phyloP scores from a whole-genome alignment of 2,888 invertebrate species.

The Hemaris fuciformis region DNA sequence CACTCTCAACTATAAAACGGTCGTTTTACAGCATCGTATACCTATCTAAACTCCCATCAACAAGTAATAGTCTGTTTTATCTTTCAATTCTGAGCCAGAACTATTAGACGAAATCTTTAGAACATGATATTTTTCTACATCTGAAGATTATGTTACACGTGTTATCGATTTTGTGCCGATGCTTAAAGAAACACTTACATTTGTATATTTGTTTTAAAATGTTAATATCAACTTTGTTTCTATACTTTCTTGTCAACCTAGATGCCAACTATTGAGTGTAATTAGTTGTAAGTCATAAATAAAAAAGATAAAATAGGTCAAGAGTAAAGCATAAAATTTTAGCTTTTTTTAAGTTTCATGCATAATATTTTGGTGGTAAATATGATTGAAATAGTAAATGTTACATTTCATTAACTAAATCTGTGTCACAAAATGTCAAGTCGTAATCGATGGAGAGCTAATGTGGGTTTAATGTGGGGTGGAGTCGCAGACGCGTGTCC shows the following conservation, averaged over 20 bases:
- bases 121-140: neutral
- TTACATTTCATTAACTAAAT: conserved; percentile 23
- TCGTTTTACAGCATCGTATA: conserved; percentile 5
- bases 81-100: conserved; percentile 1
- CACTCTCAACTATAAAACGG: conserved; percentile 5
- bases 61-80: conserved; percentile 3
- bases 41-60: conserved; percentile 12
- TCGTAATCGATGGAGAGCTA: conserved; percentile 67
- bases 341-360: neutral
- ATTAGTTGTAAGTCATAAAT: neutral
- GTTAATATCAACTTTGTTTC: neutral
- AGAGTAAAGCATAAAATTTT: no score
- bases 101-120: neutral
- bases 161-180: neutral
- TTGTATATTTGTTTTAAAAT: neutral
- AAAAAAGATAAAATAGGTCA: no score
- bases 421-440: conserved; percentile 52
- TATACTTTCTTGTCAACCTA: neutral
- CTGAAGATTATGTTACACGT: neutral
- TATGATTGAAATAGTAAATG: neutral
- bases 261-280: neutral
- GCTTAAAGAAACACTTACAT: neutral
- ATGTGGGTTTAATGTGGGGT: conserved; percentile 71
- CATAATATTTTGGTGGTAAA: neutral
- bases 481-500: conserved; percentile 61